Evolutionary conservation across 1,140 invertebrate species (phyloP), one percentile per base, ranked within the genome.

Genomic region (Myzus persicae): DNA sequence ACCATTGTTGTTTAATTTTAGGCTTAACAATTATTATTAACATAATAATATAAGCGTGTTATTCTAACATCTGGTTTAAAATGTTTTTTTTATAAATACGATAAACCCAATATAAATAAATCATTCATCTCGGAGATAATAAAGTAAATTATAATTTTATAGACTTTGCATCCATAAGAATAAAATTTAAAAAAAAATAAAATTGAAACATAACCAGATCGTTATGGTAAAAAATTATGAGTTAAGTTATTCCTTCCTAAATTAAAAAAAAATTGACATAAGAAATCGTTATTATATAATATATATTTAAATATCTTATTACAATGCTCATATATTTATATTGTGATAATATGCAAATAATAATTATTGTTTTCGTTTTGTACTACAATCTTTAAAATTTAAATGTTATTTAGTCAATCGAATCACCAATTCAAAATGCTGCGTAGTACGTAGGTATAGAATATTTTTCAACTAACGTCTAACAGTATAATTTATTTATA

Each of bases 341-440:
- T 38, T 7, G 14, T 18, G 1, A 76, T 76, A n/a, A 7, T 24
- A 76, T n/a, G 59, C 31, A 76, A n/a, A 67, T 31, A 67, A 67
- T 76, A 76, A 76, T n/a, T n/a, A 76, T n/a, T n/a, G 59, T 76
- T 76, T 76, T n/a, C 18, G 59, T 76, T 76, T 76, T n/a, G 59
- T n/a, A n/a, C 31, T n/a, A n/a, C 31, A n/a, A 76, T 76, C 31
- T 76, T 76, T 4, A 76, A 76, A n/a, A 76, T 76, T n/a, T 4
- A 76, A 76, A 76, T n/a, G n/a, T n/a, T 76, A 76, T n/a, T 76
- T 18, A 76, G 59, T 76, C 4, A 76, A 76, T 76, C 31, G n/a
- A 18, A n/a, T n/a, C 59, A 76, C 59, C 11, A 76, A 76, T n/a
- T n/a, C 59, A 18, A 76, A 5, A 14, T n/a, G n/a, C 11, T 14